Evolutionary conservation across 2,113 vertebrate genomes (phyloP).

Genomic region (Sardina pilchardus): DNA sequence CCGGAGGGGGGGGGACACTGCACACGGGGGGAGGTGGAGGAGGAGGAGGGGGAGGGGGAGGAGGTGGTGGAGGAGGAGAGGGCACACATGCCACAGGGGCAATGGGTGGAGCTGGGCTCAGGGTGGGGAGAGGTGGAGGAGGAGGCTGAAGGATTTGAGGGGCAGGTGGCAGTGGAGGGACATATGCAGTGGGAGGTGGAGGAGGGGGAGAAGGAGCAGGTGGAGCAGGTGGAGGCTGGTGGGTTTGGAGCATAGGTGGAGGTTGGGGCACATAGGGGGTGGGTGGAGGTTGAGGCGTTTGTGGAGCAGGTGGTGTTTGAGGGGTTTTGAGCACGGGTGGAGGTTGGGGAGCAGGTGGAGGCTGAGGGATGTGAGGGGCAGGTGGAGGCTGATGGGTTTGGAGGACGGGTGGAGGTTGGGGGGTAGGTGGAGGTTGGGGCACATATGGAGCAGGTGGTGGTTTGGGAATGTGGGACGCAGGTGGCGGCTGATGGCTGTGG

Average conservation of each 20-base stretch:
- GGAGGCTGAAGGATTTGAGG: conserved; percentile 34
- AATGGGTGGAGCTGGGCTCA: conserved; percentile 43
- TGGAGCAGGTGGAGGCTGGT: conserved; percentile 38
- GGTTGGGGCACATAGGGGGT: conserved; percentile 53
- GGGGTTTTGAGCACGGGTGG: too few relatives aligned
- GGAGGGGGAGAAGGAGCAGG: conserved; percentile 28
- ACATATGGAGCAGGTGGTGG: neutral
- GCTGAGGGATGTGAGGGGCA: conserved; percentile 40
- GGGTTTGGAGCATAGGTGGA: conserved; percentile 36
- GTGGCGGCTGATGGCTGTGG: conserved; percentile 30
- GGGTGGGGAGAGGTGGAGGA: conserved; percentile 59
- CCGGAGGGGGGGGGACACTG: conserved; percentile 47
- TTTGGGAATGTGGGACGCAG: conserved; percentile 15
- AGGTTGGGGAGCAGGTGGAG: conserved; percentile 32
- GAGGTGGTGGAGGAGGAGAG: conserved; percentile 57
- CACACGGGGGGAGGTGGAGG: conserved; percentile 50
- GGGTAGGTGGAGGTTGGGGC: neutral
- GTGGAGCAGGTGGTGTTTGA: too few relatives aligned
- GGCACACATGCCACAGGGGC: conserved; percentile 44
- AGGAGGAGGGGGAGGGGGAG: conserved; percentile 66
- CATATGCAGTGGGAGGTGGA: neutral
- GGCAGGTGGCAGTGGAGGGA: neutral
- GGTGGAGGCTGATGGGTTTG: conserved; percentile 39
- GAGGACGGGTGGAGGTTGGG: conserved; percentile 20
- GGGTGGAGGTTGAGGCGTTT: neutral